These are phyloP conservation scores for Pachyuromys duprasi DNA, from an alignment of 2,797 vertebrate genomes.

Conservation along the genomic window DNA sequence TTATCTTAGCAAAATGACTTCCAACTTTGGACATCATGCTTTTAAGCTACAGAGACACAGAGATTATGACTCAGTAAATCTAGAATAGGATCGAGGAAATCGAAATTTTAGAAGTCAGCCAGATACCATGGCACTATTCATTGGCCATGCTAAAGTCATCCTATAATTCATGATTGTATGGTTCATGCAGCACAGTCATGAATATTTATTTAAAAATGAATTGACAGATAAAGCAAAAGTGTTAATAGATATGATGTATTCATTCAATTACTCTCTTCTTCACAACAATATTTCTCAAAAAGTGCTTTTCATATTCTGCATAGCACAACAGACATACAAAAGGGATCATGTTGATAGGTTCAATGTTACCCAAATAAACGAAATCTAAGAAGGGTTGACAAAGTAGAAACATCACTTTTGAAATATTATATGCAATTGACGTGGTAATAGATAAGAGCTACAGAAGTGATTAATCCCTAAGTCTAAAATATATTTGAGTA, in stretches of 20 bases:
- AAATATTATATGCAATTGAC: background rate
- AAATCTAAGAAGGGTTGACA: background rate
- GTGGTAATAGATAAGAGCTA: background rate
- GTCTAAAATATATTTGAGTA: background rate
- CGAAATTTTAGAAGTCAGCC: constrained; percentile 7
- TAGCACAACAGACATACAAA: background rate
- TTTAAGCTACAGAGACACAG: background rate
- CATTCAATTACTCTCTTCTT: constrained; percentile 2
- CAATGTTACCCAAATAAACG: background rate
- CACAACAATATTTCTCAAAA: background rate
- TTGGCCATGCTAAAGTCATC: background rate
- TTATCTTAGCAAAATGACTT: background rate
- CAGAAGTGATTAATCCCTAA: background rate
- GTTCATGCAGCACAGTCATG: background rate
- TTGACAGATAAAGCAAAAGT: background rate
- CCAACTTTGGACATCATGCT: background rate
- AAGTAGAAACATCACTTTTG: background rate
- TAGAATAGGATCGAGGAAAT: background rate
- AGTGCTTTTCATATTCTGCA: background rate
- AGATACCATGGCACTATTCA: background rate
- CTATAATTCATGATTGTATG: background rate
- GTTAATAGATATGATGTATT: background rate
- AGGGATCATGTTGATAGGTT: background rate
- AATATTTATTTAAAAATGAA: constrained; percentile 7
- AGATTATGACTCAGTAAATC: background rate